Base-by-base conservation (phyloP, 2,888 invertebrate species). In the Mimachlamys varia region DNA sequence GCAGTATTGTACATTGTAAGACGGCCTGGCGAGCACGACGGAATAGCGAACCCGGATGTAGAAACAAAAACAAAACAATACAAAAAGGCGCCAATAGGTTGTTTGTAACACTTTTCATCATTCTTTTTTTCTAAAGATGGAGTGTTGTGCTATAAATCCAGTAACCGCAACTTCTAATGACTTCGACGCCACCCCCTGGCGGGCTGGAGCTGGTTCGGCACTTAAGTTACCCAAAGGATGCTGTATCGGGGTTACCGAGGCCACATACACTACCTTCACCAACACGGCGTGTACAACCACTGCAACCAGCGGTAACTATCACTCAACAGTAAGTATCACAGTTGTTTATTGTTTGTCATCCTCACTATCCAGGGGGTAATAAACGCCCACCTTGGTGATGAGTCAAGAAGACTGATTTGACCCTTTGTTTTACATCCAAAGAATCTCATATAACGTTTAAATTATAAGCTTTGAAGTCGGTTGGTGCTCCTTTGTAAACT, bases 261-360 rank as follows among this genome's bases (percentile, higher is more conserved):
- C 12, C 13, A 90, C 53, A 5, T 90, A 58, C 44, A 19, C 88
- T 1, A 58, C 88, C 5, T 58, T 62, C 27, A 17, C 90, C 0
- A 58, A 90, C n/a, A 27, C 90, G 0, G 88, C 90, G 0, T 90
- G 90, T 53, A 90, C 90, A 4, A 62, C 88, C n/a, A 90, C 44
- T 3, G 90, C 58, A 22, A 58, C 58, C 7, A 58, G 88, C 44
- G 90, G 90, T 2, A 27, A 5, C 2, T 76, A 76, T 17, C 33
- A 33, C 33, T 15, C 76, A 5, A 10, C 19, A 1, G 76, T 76
- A 76, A 76, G 76, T 58, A 3, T 7, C 3, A 10, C 19, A n/a
- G 58, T 7, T 58, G 1, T 15, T 1, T 13, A 2, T 55, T 17
- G 19, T 4, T 55, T 19, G 13, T 3, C 17, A 50, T 7, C 50